These are phyloP conservation scores for Monochamus saltuarius DNA, from an alignment of 1,140 invertebrate genomes.

Conservation along the genomic window DNA sequence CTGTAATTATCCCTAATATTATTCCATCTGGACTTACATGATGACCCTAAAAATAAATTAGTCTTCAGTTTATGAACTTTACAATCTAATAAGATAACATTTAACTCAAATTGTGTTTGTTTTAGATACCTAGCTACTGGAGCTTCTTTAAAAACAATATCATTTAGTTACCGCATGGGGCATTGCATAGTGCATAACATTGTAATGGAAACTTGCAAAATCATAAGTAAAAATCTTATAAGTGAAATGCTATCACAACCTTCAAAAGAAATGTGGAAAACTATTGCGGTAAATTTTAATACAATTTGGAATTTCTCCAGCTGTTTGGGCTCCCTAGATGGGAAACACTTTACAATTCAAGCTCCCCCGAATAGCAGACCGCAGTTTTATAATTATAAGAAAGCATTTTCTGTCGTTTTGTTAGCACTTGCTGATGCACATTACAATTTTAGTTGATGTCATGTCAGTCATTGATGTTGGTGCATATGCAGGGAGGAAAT, in stretches of 20 bases:
- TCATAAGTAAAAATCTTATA: neutral
- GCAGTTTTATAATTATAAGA: conserved; percentile 52
- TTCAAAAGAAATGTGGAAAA: conserved; percentile 17
- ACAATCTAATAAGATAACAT: too few species aligned
- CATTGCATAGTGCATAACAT: conserved; percentile 14
- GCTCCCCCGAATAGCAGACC: conserved; percentile 44
- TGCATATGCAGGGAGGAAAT: conserved; percentile 35
- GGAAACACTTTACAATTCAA: conserved; percentile 50
- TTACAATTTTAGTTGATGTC: conserved; percentile 48
- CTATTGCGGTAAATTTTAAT: conserved; percentile 44
- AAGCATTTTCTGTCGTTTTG: conserved; percentile 51
- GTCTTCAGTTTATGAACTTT: neutral
- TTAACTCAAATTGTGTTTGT: neutral
- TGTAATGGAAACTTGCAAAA: conserved; percentile 5
- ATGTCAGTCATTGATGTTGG: conserved; percentile 47
- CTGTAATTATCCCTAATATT: conserved; percentile 19
- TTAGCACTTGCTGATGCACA: conserved; percentile 52
- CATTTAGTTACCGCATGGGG: conserved; percentile 15
- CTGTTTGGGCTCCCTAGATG: conserved; percentile 55
- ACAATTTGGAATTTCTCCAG: conserved; percentile 53
- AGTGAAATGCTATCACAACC: conserved; percentile 8
- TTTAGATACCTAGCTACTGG: conserved; percentile 19
- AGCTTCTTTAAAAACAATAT: conserved; percentile 14
- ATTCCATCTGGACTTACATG: conserved; percentile 19
- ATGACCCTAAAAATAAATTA: conserved; percentile 10